A percentile compares a stretch with the other conserved stretches of the same genome.
Evolutionary conservation across 2,113 vertebrate genomes (phyloP).

Genomic region (Myrmecobius fasciatus): DNA sequence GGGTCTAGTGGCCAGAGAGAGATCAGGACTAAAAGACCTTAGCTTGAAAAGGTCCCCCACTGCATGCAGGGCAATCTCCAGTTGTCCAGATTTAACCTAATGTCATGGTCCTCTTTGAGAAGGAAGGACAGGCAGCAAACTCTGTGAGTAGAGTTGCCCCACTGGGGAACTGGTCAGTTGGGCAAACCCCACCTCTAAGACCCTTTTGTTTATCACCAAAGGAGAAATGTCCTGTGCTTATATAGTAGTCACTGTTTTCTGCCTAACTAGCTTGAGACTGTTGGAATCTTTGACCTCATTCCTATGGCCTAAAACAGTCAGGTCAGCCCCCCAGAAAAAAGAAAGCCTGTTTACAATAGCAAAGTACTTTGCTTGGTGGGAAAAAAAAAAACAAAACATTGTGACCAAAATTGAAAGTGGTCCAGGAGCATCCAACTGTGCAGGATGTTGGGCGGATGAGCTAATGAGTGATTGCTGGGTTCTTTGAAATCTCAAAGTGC

Average conservation of each 20-base stretch:
- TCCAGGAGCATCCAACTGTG: constrained; percentile 4
- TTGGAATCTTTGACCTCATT: background rate
- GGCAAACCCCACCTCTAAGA: background rate
- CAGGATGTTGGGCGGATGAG: background rate
- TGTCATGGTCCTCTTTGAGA: no score
- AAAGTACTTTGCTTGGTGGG: background rate
- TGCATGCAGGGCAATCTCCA: no score
- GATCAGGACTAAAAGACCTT: no score
- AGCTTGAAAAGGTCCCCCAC: no score
- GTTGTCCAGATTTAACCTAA: no score
- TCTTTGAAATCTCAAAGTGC: background rate
- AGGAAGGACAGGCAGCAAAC: no score
- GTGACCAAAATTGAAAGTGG: background rate
- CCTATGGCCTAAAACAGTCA: background rate
- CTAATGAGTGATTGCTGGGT: background rate
- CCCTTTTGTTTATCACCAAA: background rate
- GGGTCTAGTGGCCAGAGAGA: no score
- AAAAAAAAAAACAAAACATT: background rate
- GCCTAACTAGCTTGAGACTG: background rate
- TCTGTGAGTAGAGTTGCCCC: no score
- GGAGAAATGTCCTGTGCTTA: background rate
- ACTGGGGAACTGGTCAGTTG: no score
- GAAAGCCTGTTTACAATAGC: background rate
- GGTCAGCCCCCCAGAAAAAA: background rate
- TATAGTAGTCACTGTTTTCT: background rate